A percentile compares a stretch with the other conserved stretches of the same genome.
phyloP scores from a whole-genome alignment of 2,113 vertebrate genomes.

The Oryzias javanicus region DNA sequence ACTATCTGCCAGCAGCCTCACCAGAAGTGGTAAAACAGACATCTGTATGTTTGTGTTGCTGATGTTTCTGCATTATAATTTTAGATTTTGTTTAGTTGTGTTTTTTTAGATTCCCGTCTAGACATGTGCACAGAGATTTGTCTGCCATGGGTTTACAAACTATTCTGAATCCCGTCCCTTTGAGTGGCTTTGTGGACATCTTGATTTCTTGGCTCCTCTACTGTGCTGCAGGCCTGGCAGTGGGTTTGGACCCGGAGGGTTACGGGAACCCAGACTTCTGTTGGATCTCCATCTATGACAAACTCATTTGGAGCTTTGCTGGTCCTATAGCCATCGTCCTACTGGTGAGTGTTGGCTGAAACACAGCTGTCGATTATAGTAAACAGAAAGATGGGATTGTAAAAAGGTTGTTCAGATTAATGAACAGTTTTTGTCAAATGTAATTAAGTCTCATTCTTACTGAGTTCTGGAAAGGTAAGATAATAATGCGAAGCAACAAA shows the following conservation, averaged over 20 bases:
- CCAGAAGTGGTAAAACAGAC: not conserved
- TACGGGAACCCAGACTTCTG: slow-evolving; percentile 98
- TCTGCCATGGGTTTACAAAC: not conserved
- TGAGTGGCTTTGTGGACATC: slow-evolving; percentile 8
- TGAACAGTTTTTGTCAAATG: not conserved
- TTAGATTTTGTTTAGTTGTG: too few species aligned
- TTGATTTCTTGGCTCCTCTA: slow-evolving; percentile 5
- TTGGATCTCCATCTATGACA: slow-evolving; percentile 97
- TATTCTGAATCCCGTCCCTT: not conserved
- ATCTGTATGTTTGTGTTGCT: not conserved
- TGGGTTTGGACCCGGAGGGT: slow-evolving; percentile 94
- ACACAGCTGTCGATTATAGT: not conserved
- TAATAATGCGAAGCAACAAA: not conserved
- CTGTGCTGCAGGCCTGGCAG: slow-evolving; percentile 82
- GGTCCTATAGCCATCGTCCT: slow-evolving; percentile 92
- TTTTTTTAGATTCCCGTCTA: too few species aligned
- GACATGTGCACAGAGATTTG: too few species aligned
- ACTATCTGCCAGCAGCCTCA: not conserved
- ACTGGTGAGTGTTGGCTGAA: slow-evolving; percentile 78
- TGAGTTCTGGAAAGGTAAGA: not conserved
- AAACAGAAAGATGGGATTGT: not conserved
- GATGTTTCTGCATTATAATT: too few species aligned
- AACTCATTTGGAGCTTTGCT: slow-evolving; percentile 98
- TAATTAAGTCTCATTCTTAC: not conserved
- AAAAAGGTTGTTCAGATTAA: not conserved